Conservation (phyloP, 2,888 invertebrate species). For the Aproaerema taeniolella region DNA sequence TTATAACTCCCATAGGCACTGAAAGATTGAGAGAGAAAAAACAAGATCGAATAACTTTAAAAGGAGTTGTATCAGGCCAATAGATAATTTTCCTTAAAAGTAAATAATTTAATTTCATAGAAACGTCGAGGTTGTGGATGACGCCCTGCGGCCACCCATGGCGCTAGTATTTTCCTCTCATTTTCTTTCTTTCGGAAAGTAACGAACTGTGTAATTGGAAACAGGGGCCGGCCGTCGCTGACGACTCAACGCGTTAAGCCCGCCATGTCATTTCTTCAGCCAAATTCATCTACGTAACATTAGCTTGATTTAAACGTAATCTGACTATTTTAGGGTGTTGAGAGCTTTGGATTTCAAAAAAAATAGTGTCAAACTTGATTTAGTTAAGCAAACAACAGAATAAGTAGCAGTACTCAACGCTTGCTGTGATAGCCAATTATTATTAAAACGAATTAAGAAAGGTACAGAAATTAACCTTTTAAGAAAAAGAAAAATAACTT, state of each 20-base stretch:
- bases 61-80: conserved; percentile 4
- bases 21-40: no score
- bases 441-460: no score
- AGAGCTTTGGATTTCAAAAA: no score
- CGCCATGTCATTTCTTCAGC: conserved; percentile 33
- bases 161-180: conserved; percentile 49
- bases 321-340: no score
- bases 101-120: conserved; percentile 15
- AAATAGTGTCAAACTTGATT: no score
- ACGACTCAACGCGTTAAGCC: conserved; percentile 40
- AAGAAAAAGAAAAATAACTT: no score
- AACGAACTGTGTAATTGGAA: conserved; percentile 69
- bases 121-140: conserved; percentile 24
- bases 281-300: conserved; percentile 10
- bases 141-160: conserved; percentile 36
- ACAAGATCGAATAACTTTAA: not conserved
- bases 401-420: no score
- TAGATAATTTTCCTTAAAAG: conserved; percentile 12
- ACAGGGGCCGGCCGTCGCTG: conserved; percentile 41
- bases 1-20: not conserved
- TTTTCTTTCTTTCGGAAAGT: conserved; percentile 60
- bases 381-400: no score
- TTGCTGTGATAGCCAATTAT: no score
- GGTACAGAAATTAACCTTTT: no score
- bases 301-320: conserved; percentile 2